phyloP scores from a whole-genome alignment of 2,797 vertebrate genomes.

The Pangasius sanitwongsei region DNA sequence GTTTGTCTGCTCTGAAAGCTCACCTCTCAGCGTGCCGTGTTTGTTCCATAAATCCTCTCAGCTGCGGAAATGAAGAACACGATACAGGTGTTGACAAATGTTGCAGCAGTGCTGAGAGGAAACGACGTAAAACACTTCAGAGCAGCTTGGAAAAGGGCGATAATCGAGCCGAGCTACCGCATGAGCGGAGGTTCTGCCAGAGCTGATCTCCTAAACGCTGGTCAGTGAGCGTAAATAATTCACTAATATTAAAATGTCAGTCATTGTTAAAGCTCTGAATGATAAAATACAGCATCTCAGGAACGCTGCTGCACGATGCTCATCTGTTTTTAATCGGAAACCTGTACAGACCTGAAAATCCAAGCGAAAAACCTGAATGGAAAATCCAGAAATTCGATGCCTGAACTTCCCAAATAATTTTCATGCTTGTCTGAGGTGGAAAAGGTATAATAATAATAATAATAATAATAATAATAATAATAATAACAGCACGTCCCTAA shows the following conservation, averaged over 20 bases:
- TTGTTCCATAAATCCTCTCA: conserved; percentile 33
- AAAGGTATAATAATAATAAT: not conserved
- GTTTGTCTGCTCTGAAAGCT: conserved; percentile 27
- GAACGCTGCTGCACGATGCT: not conserved
- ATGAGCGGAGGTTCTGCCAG: not conserved
- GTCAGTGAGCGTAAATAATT: not conserved
- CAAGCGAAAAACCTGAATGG: not conserved
- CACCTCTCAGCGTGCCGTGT: conserved; percentile 20
- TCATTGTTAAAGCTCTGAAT: not conserved
- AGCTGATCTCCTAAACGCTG: not conserved
- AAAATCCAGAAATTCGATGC: not conserved
- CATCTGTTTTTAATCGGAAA: not conserved
- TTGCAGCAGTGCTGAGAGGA: conserved; percentile 31
- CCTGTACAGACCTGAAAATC: not conserved
- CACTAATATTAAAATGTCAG: not conserved
- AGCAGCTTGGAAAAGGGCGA: conserved; percentile 1
- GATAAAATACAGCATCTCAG: not conserved
- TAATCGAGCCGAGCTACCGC: not conserved
- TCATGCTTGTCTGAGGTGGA: not conserved
- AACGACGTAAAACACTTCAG: conserved; percentile 30
- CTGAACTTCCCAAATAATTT: not conserved
- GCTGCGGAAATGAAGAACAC: conserved; percentile 39
- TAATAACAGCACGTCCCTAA: not conserved
- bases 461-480: not conserved
- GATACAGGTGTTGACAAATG: conserved; percentile 45